Conservation (phyloP, 2,113 vertebrate genomes). For the Spheniscus mendiculus region DNA sequence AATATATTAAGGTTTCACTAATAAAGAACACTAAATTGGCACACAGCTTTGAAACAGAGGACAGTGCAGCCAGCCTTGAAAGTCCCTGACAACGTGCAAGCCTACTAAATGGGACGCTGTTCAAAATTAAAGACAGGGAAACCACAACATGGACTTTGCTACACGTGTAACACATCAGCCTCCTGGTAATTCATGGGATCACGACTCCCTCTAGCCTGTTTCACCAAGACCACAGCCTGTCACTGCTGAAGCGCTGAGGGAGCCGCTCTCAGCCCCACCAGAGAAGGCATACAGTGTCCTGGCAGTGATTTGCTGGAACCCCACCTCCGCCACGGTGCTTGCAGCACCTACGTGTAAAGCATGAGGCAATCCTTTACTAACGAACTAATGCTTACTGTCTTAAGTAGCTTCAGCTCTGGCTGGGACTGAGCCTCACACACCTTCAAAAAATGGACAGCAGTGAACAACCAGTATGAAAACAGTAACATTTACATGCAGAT, state of each 20-base stretch:
- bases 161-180: not conserved
- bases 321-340: not conserved
- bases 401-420: not conserved
- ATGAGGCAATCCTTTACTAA: not conserved
- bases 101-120: not conserved
- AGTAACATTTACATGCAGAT: not conserved
- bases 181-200: not conserved
- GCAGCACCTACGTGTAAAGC: not conserved
- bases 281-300: fast-evolving
- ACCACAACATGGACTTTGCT: not conserved
- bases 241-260: not conserved
- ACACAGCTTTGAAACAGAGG: not conserved
- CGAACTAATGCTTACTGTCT: not conserved
- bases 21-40: not conserved
- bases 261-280: not conserved
- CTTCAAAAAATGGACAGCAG: not conserved
- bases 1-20: not conserved
- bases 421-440: not conserved
- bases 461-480: not conserved
- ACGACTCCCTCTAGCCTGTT: not conserved
- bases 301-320: not conserved
- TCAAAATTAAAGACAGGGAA: not conserved
- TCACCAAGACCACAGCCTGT: not conserved
- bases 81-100: not conserved
- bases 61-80: not conserved